Base-by-base conservation (phyloP, 2,888 invertebrate species). In the Drosophila differens region DNA sequence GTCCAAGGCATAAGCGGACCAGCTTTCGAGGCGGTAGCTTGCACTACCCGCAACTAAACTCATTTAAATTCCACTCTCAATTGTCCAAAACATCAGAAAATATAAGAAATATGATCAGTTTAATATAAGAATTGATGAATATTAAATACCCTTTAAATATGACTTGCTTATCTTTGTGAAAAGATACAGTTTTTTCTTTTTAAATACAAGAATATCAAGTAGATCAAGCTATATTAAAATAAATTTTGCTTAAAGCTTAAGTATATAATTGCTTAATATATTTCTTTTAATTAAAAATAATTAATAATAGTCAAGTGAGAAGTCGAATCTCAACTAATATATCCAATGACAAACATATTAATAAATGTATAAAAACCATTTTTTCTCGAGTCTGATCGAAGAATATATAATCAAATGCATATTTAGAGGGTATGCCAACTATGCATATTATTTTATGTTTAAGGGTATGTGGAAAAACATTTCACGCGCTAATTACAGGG, bases 401-500 rank as follows among this genome's bases (percentile, higher is more conserved):
- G 3, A 16, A 37, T 16, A 7, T 2, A 2, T 9, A 25, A 25
- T 9, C 16, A 25, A 16, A 47, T 25, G 47, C 47, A 47, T 9
- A 35, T 0, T 35, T 35, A 14, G 35, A 35, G 35, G 35, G 35
- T 35, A 16, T 35, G 16, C 2, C 16, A 35, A 35, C 35, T 16
- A 2, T 35, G 35, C 35, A 16, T 16, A 35, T 35, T 35, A 35
- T 35, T 35, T 14, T 16, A 35, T 16, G 5, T 35, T 35, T 35
- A 16, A 16, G 66, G 35, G 60, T 59, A 74, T 53, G 47, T 57
- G 53, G 70, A 60, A 39, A 51, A 62, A 62, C 77, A 75, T 77
- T 82, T 88, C 74, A 82, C 66, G 81, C 80, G 70, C 84, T 91
- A 92, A 92, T 92, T 91, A 90, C 88, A 89, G 92, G 90, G 91